phyloP scores from a whole-genome alignment of 2,888 invertebrate genomes.

The Synergus japonicus region DNA sequence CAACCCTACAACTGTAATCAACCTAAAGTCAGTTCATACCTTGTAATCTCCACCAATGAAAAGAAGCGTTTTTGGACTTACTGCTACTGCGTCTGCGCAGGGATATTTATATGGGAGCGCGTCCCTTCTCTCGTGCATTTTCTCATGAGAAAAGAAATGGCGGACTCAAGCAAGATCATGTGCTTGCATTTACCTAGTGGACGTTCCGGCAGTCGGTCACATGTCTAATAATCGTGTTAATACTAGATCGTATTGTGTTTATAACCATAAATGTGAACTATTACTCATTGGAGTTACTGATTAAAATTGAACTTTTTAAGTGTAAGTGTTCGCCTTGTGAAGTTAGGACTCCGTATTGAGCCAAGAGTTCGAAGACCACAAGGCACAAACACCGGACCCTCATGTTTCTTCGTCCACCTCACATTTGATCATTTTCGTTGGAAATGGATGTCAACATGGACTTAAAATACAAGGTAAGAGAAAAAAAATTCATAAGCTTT shows the following conservation, averaged over 20 bases:
- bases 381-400: slow-evolving; percentile 15
- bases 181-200: slow-evolving; percentile 7
- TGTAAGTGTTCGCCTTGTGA: neutral
- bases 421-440: neutral
- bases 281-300: neutral
- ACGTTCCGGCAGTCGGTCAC: neutral
- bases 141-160: neutral
- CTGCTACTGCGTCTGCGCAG: too few species aligned
- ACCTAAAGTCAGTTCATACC: too few species aligned
- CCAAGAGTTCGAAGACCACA: slow-evolving; percentile 3
- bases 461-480: slow-evolving; percentile 1
- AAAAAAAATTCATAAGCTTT: neutral
- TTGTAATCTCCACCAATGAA: too few species aligned
- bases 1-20: too few species aligned
- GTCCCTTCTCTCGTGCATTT: neutral
- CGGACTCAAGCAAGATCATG: neutral
- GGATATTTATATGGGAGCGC: neutral
- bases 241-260: neutral
- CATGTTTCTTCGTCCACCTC: slow-evolving; percentile 8
- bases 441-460: slow-evolving; percentile 13
- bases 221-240: neutral
- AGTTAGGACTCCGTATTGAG: neutral
- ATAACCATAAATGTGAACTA: slow-evolving; percentile 3
- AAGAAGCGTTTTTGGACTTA: too few species aligned
- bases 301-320: neutral